Evolutionary conservation across 2,888 invertebrate genomes (phyloP).

Genomic region (Teleiodes luculella): DNA sequence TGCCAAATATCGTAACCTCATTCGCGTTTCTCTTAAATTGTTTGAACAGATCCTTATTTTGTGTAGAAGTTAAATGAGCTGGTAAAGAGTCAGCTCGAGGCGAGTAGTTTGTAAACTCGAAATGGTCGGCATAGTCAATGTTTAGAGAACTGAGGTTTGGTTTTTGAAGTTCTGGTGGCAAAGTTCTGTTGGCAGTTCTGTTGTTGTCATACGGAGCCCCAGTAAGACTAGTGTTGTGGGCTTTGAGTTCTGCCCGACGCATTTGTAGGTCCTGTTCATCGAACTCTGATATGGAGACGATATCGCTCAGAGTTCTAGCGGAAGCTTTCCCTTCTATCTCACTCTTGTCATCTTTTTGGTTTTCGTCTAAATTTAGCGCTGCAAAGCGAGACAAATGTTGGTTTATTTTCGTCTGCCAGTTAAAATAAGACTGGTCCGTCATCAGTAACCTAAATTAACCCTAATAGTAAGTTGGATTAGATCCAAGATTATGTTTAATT

Average conservation of each 20-base stretch:
- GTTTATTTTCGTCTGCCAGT: background rate
- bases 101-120: constrained; percentile 45
- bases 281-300: constrained; percentile 85
- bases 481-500: constrained; percentile 35
- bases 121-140: constrained; percentile 53
- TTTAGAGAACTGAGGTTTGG: constrained; percentile 63
- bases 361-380: constrained; percentile 31
- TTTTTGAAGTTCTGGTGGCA: constrained; percentile 55
- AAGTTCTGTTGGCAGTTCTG: constrained; percentile 49
- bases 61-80: constrained; percentile 62
- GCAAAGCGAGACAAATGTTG: constrained; percentile 2
- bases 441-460: constrained; percentile 33
- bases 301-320: constrained; percentile 84
- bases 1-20: constrained; percentile 65
- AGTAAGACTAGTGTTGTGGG: constrained; percentile 46
- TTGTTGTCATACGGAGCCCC: constrained; percentile 42
- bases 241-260: constrained; percentile 66
- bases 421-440: constrained; percentile 15
- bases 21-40: constrained; percentile 65
- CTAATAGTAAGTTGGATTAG: constrained; percentile 38
- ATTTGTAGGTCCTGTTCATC: constrained; percentile 82
- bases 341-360: constrained; percentile 67
- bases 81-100: constrained; percentile 67
- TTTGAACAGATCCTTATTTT: constrained; percentile 48
- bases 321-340: constrained; percentile 79